Conservation (phyloP, 2,113 vertebrate species). For the Panurus biarmicus region DNA sequence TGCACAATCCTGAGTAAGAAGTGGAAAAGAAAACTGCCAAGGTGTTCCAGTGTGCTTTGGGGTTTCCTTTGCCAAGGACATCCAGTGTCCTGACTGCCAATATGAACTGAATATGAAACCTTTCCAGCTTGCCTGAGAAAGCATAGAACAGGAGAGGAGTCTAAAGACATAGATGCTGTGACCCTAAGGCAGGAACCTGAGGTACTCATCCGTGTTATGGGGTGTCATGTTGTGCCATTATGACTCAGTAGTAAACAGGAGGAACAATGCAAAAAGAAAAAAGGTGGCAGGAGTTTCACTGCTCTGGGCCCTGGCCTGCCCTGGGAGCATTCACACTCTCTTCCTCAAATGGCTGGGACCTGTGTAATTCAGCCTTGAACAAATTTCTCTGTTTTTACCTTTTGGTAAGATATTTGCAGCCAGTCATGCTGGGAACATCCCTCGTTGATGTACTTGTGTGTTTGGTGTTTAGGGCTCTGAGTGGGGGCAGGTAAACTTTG, state of each 20-base stretch:
- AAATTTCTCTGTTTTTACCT: not conserved
- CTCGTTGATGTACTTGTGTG: not conserved
- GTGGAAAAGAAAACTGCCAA: not conserved
- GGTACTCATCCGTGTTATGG: not conserved
- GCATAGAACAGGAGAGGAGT: not conserved
- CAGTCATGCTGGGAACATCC: not conserved
- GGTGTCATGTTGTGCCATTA: not conserved
- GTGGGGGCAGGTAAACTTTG: not conserved
- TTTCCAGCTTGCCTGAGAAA: not conserved
- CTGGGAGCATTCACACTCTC: not conserved
- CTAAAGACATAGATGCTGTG: not conserved
- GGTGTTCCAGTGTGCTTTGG: not conserved
- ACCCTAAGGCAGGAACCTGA: not conserved
- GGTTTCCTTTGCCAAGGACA: constrained; percentile 25
- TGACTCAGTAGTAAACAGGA: not conserved
- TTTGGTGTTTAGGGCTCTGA: not conserved
- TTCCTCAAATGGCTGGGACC: not conserved
- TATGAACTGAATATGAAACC: not conserved
- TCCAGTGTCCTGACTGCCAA: not conserved
- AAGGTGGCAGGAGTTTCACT: not conserved
- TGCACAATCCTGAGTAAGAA: not conserved
- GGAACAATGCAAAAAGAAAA: not conserved
- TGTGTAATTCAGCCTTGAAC: not conserved
- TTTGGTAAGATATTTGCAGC: not conserved
- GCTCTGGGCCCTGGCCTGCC: not conserved